A percentile compares a stretch with the other conserved stretches of the same genome.
Conservation (phyloP, 2,888 invertebrate species). For the Caradrina clavipalpis region DNA sequence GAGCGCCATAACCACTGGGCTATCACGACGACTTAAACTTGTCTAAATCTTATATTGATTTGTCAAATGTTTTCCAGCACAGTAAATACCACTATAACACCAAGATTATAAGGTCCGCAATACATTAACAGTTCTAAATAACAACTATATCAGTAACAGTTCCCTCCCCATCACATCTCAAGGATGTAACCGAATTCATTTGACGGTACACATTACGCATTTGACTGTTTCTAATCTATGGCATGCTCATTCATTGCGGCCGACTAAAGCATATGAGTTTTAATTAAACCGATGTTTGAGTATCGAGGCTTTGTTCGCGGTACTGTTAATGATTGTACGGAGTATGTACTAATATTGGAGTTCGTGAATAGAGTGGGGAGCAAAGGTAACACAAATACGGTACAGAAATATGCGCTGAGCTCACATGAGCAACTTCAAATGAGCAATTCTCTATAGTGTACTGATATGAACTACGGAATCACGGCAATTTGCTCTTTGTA, state of each 20-base stretch:
- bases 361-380: background rate
- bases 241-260: constrained; percentile 47
- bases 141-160: constrained; percentile 24
- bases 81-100: background rate
- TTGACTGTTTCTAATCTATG: constrained; percentile 45
- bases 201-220: constrained; percentile 32
- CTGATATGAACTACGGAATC: too few species aligned
- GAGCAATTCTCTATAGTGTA: too few species aligned
- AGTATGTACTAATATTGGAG: constrained; percentile 33
- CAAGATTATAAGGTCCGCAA: background rate
- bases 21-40: background rate
- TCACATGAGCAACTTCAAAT: too few species aligned
- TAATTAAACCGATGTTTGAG: constrained; percentile 61
- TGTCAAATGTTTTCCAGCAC: background rate
- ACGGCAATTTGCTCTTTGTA: too few species aligned
- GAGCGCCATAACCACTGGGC: too few species aligned
- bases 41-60: background rate
- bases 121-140: constrained; percentile 29
- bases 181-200: constrained; percentile 40
- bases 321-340: constrained; percentile 42
- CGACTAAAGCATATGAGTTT: constrained; percentile 52
- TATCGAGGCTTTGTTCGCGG: constrained; percentile 37
- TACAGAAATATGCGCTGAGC: too few species aligned
- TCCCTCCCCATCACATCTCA: background rate
- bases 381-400: background rate